Evolutionary conservation across 2,888 invertebrate species (phyloP), one percentile per base, ranked within the genome.

Genomic region (Serripes groenlandicus): DNA sequence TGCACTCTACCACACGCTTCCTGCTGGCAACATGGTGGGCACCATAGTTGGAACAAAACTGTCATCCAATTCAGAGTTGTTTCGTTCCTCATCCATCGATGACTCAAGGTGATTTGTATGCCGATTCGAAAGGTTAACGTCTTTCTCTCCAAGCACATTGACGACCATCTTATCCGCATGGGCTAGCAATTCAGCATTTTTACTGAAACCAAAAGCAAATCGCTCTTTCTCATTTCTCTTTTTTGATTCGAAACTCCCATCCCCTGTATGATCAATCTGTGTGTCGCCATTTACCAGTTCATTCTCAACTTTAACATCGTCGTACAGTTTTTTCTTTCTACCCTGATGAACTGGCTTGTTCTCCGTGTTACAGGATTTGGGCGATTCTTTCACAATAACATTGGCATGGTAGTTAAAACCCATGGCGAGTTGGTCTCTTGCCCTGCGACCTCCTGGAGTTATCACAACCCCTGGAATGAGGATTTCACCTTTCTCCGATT

Each of bases 371-470:
- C 42, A 32, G 11, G 56, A 66, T 28, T 66, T 60, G 3, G 72
- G 72, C 23, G 78, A 69, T 52, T 78, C 81, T 72, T 83, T 83
- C 4, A 77, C 86, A 23, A 86, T 28, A 4, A 80, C 26, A 28
- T 82, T 66, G 5, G 86, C 78, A 58, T 84, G 86, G 37, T 86
- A 86, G 58, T 74, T 82, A 23, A 86, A 85, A 1, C 85, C 87
- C 21, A 85, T 42, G 3, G 85, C 87, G 15, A 85, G 75, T 73
- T 85, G 85, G 37, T 85, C 83, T 28, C 81, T 60, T 26, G 79
- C 73, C 62, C 56, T 75, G 18, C 66, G 58, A 15, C 73, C 64
- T 15, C 78, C 64, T 34, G 82, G 82, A 4, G 84, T 78, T 11
- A 66, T 23, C 7, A 70, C 58, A 18, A 74, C 75, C 18, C 71